These are phyloP conservation scores for Eupithecia pulchellata DNA, from an alignment of 2,888 invertebrate species.

Conservation along the genomic window DNA sequence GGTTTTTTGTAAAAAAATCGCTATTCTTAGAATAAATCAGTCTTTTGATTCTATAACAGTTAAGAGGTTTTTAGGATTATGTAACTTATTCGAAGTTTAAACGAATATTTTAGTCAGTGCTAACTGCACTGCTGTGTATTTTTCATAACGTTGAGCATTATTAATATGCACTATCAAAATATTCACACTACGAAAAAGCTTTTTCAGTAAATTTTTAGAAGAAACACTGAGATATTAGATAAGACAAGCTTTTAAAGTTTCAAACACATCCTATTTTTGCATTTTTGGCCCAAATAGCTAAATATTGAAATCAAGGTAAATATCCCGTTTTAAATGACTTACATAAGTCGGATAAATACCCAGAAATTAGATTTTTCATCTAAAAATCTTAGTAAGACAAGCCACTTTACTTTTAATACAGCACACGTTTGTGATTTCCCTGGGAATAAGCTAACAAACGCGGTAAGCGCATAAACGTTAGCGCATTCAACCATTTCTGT, in stretches of 20 bases:
- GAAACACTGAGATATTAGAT: background rate
- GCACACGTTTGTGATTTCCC: slow-evolving; percentile 43
- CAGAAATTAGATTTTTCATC: background rate
- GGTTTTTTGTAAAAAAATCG: slow-evolving; percentile 45
- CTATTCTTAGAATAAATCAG: slow-evolving; percentile 33
- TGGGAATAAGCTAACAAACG: slow-evolving; percentile 36
- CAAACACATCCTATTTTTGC: background rate
- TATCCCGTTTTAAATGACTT: no score
- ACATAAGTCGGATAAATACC: background rate
- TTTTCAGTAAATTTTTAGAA: background rate
- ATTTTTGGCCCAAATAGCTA: no score
- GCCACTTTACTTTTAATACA: slow-evolving; percentile 43
- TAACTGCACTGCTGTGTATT: background rate
- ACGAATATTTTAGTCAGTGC: background rate
- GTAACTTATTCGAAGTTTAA: background rate
- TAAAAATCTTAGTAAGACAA: slow-evolving; percentile 39
- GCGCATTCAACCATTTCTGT: slow-evolving; percentile 72
- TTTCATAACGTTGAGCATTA: background rate
- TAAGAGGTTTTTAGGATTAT: slow-evolving; percentile 19
- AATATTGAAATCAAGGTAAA: no score
- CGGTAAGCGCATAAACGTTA: slow-evolving; percentile 64
- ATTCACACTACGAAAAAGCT: background rate
- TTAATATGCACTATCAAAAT: background rate
- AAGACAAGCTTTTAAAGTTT: background rate
- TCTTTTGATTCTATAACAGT: slow-evolving; percentile 37